Percentiles rank a stretch among this genome's conserved stretches.
phyloP scores from a whole-genome alignment of 2,113 vertebrate species.

The Melanostigma gelatinosum region DNA sequence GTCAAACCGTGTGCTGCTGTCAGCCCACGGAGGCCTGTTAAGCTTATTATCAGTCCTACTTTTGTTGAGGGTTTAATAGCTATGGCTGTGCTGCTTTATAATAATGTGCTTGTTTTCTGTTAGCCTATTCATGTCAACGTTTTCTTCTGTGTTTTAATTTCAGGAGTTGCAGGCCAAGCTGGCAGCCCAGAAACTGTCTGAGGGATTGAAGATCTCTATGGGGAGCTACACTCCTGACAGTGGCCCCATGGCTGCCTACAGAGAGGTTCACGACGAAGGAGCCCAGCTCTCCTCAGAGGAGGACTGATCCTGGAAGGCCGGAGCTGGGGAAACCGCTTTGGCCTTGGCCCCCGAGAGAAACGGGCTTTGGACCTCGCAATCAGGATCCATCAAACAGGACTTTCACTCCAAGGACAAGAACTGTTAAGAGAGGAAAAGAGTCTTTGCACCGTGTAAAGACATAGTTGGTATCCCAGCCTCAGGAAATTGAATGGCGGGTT shows the following conservation, averaged over 20 bases:
- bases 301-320: slow-evolving; percentile 74
- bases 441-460: slow-evolving; percentile 61
- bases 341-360: slow-evolving; percentile 63
- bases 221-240: slow-evolving; percentile 87
- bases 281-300: slow-evolving; percentile 87
- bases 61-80: slow-evolving; percentile 56
- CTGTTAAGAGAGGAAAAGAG: slow-evolving; percentile 58
- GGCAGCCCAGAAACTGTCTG: slow-evolving; percentile 91
- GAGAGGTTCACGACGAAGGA: slow-evolving; percentile 88
- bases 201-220: slow-evolving; percentile 88
- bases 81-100: slow-evolving; percentile 49
- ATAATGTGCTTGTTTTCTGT: slow-evolving; percentile 53
- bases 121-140: slow-evolving; percentile 71
- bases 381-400: slow-evolving; percentile 62
- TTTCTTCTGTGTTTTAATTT: slow-evolving; percentile 68
- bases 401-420: slow-evolving; percentile 63
- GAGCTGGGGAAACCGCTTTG: slow-evolving; percentile 62
- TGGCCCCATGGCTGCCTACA: slow-evolving; percentile 82
- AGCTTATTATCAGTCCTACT: slow-evolving; percentile 60
- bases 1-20: slow-evolving; percentile 54
- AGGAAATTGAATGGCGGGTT: slow-evolving; percentile 58
- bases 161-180: slow-evolving; percentile 92
- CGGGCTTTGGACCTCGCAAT: slow-evolving; percentile 69
- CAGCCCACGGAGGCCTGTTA: slow-evolving; percentile 35
- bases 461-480: slow-evolving; percentile 51